Conservation (phyloP, 2,113 vertebrate species). For the Phodopus roborovskii region DNA sequence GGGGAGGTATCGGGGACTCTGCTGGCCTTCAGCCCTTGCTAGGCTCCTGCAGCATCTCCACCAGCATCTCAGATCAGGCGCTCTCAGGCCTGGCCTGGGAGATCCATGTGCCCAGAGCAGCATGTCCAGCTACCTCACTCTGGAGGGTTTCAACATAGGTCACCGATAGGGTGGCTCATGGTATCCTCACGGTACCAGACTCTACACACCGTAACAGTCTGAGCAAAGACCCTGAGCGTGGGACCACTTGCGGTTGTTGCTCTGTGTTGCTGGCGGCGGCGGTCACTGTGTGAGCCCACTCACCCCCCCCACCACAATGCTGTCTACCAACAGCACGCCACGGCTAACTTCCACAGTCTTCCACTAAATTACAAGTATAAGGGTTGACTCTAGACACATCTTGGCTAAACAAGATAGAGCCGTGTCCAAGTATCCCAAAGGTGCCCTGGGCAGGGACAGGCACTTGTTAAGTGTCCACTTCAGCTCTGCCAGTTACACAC, state of each 20-base stretch:
- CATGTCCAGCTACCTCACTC: accelerated
- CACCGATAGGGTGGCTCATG: background rate
- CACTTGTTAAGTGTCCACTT: background rate
- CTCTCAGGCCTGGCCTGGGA: background rate
- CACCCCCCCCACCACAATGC: background rate
- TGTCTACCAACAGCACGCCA: accelerated
- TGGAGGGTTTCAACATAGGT: background rate
- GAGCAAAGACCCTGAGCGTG: background rate
- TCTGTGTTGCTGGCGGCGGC: background rate
- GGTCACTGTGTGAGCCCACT: background rate
- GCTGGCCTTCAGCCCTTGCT: too few relatives aligned
- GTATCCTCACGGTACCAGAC: too few relatives aligned
- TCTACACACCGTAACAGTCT: background rate
- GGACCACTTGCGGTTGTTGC: accelerated
- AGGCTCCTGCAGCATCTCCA: background rate
- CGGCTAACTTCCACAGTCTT: background rate
- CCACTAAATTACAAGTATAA: background rate
- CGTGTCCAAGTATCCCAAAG: background rate
- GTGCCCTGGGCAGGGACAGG: background rate
- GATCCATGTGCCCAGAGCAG: too few relatives aligned
- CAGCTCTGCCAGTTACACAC: background rate
- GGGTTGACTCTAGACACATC: background rate
- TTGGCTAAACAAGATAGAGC: background rate
- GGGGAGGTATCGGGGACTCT: accelerated
- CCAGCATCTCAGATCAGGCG: background rate